Evolutionary conservation across 2,888 invertebrate species (phyloP).

Genomic region (Ochropleura plecta): DNA sequence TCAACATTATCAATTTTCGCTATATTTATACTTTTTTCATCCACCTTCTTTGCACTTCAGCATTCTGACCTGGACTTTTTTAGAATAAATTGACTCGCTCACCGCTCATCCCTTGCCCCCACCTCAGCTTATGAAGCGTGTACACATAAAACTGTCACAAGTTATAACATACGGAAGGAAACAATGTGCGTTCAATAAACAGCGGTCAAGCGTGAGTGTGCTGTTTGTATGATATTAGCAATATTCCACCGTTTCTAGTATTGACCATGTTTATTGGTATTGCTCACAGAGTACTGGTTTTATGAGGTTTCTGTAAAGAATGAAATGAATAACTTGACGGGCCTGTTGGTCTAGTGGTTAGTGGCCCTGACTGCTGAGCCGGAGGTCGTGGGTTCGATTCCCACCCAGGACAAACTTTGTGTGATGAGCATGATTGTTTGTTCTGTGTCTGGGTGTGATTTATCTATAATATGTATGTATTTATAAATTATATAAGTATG

Average conservation of each 20-base stretch:
- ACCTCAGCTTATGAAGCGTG: conserved; percentile 47
- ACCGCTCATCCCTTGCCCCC: conserved; percentile 22
- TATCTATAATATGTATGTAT: no score
- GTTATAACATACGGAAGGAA: conserved; percentile 69
- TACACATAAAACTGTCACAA: conserved; percentile 69
- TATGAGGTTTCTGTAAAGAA: background rate
- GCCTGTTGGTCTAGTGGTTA: no score
- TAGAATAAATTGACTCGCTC: background rate
- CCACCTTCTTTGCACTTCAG: no score
- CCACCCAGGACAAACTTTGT: no score
- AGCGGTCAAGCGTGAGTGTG: conserved; percentile 57
- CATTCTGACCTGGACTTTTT: no score
- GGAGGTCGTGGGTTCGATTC: no score
- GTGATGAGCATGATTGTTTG: no score
- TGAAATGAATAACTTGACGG: background rate
- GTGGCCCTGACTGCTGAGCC: no score
- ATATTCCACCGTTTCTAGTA: conserved; percentile 8
- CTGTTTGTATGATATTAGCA: conserved; percentile 36
- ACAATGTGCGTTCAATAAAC: conserved; percentile 56
- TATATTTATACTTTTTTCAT: no score
- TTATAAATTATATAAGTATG: no score
- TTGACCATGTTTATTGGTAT: conserved; percentile 11
- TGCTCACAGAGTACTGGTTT: background rate
- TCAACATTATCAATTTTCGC: no score
- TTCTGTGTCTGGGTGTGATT: no score